Percentiles rank a stretch among this genome's conserved stretches.
These are phyloP conservation scores for Melipona beecheii DNA, from an alignment of 2,888 invertebrate genomes.

Conservation along the genomic window DNA sequence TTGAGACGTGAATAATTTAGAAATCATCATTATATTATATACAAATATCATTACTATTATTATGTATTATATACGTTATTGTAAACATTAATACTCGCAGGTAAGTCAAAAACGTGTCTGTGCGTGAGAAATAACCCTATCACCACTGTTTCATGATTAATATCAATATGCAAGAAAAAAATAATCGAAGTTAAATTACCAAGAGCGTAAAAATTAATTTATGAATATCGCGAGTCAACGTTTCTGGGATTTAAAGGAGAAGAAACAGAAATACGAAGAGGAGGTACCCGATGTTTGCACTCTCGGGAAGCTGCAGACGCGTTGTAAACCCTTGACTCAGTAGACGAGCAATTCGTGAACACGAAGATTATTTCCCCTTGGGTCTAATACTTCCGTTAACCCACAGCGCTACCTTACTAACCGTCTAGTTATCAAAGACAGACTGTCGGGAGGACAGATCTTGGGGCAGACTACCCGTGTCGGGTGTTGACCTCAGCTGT, in stretches of 20 bases:
- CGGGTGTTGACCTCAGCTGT: not conserved
- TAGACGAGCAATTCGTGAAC: not conserved
- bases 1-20: too few species aligned
- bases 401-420: not conserved
- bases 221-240: too few species aligned
- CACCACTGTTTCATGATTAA: too few species aligned
- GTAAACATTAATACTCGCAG: too few species aligned
- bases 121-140: too few species aligned
- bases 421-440: not conserved
- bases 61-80: too few species aligned
- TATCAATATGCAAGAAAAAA: too few species aligned
- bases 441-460: not conserved
- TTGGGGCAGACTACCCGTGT: not conserved
- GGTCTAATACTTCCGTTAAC: not conserved
- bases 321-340: not conserved
- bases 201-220: too few species aligned
- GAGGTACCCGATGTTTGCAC: rapidly evolving
- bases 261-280: not conserved
- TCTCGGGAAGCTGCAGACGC: not conserved
- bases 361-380: not conserved
- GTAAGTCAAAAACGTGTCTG: too few species aligned
- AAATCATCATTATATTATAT: too few species aligned
- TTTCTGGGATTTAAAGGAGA: not conserved
- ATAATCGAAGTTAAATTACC: too few species aligned
- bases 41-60: too few species aligned